A percentile compares a stretch with the other conserved stretches of the same genome.
Conservation (phyloP, 2,888 invertebrate genomes). For the Onchidella celtica region DNA sequence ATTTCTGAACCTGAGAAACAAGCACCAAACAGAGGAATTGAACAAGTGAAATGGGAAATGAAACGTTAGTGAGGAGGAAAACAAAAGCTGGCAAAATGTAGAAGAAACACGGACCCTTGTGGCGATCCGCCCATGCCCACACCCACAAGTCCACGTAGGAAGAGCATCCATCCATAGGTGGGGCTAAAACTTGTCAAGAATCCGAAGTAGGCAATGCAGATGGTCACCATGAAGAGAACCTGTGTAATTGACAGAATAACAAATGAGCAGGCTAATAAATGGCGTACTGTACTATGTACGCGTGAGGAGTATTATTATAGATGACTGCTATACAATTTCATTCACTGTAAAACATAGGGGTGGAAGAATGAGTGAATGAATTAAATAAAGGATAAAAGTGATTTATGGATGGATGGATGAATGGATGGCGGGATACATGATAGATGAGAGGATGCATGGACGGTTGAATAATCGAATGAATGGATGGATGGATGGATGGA, state of each 20-base stretch:
- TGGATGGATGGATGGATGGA: neutral
- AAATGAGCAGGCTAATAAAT: too few relatives aligned
- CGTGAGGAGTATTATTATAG: too few relatives aligned
- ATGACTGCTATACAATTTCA: too few relatives aligned
- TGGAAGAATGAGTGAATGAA: neutral
- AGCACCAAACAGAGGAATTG: too few relatives aligned
- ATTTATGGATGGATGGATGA: neutral
- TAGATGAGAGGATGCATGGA: neutral
- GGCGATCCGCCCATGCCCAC: conserved; percentile 76
- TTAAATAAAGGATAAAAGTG: neutral
- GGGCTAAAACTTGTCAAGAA: conserved; percentile 76
- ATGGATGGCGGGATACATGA: neutral
- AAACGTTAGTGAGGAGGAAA: too few relatives aligned
- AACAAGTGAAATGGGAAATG: too few relatives aligned
- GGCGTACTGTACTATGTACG: too few relatives aligned
- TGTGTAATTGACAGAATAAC: conserved; percentile 52
- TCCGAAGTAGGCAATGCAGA: conserved; percentile 76
- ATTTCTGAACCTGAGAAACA: too few relatives aligned
- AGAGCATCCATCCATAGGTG: conserved; percentile 75
- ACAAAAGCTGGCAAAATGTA: too few relatives aligned
- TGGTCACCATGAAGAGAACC: conserved; percentile 70
- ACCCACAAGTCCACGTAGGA: conserved; percentile 77
- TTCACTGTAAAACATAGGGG: too few relatives aligned
- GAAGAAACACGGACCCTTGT: too few relatives aligned
- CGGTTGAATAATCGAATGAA: neutral